Evolutionary conservation across 2,797 vertebrate genomes (phyloP).

Genomic region (Thamnophis elegans): DNA sequence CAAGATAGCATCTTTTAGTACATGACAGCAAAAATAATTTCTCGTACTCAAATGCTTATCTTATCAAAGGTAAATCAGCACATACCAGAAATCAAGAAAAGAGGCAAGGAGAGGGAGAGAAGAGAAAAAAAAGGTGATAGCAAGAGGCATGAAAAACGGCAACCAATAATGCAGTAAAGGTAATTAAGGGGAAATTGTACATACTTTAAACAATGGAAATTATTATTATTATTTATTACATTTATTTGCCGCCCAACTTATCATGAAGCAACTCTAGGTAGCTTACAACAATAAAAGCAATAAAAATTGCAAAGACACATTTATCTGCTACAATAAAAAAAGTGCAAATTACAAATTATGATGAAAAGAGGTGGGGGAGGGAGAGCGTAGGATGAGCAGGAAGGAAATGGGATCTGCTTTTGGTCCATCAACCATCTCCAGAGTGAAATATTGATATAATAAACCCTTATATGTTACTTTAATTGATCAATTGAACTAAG

Average conservation of each 20-base stretch:
- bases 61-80: slow-evolving; percentile 67
- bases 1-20: slow-evolving; percentile 68
- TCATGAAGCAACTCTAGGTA: neutral
- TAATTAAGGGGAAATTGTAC: slow-evolving; percentile 61
- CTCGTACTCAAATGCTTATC: slow-evolving; percentile 62
- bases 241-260: neutral
- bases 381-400: neutral
- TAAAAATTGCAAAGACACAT: neutral
- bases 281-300: neutral
- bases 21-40: slow-evolving; percentile 64
- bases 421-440: neutral
- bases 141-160: slow-evolving; percentile 46
- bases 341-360: neutral
- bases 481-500: slow-evolving; percentile 13
- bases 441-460: neutral
- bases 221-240: neutral
- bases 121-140: slow-evolving; percentile 30
- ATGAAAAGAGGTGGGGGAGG: neutral
- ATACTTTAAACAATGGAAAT: slow-evolving; percentile 56
- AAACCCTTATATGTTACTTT: neutral
- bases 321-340: neutral
- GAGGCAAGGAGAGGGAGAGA: slow-evolving; percentile 28
- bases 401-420: neutral
- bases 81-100: slow-evolving; percentile 28
- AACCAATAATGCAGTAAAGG: slow-evolving; percentile 36